These are phyloP conservation scores for Agrochola circellaris DNA, from an alignment of 2,888 invertebrate species.

Conservation along the genomic window DNA sequence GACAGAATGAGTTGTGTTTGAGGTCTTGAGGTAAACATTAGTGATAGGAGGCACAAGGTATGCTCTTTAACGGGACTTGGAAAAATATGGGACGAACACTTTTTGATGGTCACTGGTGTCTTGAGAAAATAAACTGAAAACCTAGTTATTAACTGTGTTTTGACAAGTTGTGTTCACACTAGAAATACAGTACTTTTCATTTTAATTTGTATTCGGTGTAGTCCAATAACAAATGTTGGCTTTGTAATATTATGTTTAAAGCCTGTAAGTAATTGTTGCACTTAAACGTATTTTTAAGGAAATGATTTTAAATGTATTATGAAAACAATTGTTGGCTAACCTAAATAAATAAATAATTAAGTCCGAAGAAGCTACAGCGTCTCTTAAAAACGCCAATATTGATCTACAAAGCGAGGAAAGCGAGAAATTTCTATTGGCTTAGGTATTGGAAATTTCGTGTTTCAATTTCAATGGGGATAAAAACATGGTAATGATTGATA, in stretches of 20 bases:
- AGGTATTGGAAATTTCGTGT: neutral
- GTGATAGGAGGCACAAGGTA: neutral
- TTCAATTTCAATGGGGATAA: neutral
- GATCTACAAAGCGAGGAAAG: neutral
- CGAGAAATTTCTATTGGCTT: neutral
- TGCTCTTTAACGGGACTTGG: neutral
- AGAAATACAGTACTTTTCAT: no score
- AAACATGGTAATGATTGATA: neutral
- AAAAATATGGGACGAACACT: neutral
- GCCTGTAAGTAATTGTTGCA: no score
- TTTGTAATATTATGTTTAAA: no score
- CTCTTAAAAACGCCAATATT: neutral
- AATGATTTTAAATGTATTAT: no score
- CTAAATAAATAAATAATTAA: neutral
- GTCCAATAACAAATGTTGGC: no score
- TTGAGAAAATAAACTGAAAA: neutral
- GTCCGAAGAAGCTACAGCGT: neutral
- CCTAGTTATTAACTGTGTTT: neutral
- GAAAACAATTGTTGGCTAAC: no score
- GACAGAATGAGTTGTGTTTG: constrained; percentile 37
- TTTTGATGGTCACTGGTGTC: no score
- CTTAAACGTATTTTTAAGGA: no score
- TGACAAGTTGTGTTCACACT: neutral
- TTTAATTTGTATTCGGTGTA: neutral
- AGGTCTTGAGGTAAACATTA: constrained; percentile 19